Conservation (phyloP, 2,888 invertebrate species). For the Branchipolynoe longqiensis region DNA sequence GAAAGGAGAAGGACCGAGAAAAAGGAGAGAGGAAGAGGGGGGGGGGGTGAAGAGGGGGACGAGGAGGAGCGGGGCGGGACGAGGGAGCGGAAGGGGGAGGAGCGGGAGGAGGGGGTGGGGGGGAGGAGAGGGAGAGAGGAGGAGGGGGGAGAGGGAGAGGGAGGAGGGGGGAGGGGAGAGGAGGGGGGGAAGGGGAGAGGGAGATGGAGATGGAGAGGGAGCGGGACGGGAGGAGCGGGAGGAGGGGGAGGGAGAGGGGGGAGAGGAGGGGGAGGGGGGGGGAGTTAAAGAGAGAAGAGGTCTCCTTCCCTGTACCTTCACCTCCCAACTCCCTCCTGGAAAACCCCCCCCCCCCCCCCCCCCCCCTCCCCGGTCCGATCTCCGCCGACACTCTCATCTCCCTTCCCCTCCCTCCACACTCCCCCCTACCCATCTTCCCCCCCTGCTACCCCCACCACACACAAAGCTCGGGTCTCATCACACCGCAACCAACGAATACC, state of each 20-base stretch:
- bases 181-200: not conserved
- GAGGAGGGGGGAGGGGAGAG: not conserved
- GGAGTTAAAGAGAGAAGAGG: not conserved
- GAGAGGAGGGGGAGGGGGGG: not conserved
- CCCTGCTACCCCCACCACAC: not conserved
- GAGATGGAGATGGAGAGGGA: not conserved
- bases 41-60: not conserved
- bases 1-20: too few relatives aligned
- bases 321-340: not conserved
- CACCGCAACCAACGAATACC: not conserved
- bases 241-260: not conserved
- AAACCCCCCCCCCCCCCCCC: not conserved
- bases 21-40: not conserved
- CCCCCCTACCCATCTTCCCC: not conserved
- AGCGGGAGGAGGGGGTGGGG: too few relatives aligned
- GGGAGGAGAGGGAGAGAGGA: not conserved
- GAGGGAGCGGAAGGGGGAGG: too few relatives aligned
- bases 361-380: too few relatives aligned
- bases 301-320: not conserved
- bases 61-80: too few relatives aligned
- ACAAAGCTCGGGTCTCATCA: too few relatives aligned
- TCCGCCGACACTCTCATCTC: too few relatives aligned
- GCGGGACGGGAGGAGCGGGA: not conserved
- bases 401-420: not conserved
- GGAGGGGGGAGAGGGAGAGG: not conserved